Evolutionary conservation across 2,797 vertebrate species (phyloP).

Genomic region (Spizella passerina): DNA sequence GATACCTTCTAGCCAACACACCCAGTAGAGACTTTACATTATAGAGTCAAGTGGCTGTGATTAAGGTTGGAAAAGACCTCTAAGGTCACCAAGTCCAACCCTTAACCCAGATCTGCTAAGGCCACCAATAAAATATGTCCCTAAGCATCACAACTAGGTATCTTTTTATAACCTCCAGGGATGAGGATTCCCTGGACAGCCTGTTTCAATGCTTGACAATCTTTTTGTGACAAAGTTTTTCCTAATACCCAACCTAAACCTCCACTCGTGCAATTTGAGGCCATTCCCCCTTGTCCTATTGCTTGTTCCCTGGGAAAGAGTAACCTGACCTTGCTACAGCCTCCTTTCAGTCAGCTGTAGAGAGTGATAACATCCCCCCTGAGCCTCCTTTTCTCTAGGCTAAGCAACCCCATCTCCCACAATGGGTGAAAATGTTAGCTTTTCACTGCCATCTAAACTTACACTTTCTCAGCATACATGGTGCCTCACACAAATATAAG

Average conservation of each 20-base stretch:
- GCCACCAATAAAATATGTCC: neutral
- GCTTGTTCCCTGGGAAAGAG: neutral
- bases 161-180: neutral
- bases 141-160: neutral
- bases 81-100: neutral
- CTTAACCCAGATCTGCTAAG: neutral
- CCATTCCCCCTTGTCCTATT: neutral
- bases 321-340: neutral
- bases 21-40: neutral
- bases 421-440: neutral
- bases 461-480: neutral
- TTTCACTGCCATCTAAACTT: neutral
- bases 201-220: neutral
- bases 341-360: neutral
- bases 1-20: neutral
- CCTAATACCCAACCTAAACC: neutral
- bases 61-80: neutral
- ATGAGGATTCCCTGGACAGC: neutral
- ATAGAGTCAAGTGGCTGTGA: accelerated
- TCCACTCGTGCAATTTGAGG: neutral
- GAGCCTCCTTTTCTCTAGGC: neutral
- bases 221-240: neutral
- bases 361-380: neutral
- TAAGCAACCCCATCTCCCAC: neutral
- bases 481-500: neutral